Evolutionary conservation across 2,888 invertebrate genomes (phyloP).

Genomic region (Perizoma affinitatum): DNA sequence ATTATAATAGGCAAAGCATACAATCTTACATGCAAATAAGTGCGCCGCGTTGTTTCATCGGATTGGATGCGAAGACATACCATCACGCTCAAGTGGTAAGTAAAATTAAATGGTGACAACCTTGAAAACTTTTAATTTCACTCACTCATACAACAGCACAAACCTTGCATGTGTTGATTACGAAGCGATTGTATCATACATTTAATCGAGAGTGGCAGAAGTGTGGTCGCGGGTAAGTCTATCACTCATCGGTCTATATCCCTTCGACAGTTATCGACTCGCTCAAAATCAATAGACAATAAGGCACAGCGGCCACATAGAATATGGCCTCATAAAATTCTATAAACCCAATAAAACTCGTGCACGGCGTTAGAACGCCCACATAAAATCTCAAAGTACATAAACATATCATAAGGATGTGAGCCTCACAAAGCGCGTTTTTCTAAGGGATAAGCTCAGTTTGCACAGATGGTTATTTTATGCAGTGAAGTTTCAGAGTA

Average conservation of each 20-base stretch:
- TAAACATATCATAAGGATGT: constrained; percentile 83
- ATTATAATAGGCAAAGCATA: no score
- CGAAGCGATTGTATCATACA: no score
- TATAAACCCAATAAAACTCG: constrained; percentile 84
- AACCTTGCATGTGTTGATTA: no score
- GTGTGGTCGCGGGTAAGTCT: no score
- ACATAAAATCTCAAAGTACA: constrained; percentile 83
- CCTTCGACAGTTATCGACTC: constrained; percentile 54
- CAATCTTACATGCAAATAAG: no score
- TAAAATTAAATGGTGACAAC: no score
- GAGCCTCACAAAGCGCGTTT: constrained; percentile 80
- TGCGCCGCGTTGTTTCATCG: no score
- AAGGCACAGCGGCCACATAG: constrained; percentile 78
- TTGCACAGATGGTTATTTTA: constrained; percentile 82
- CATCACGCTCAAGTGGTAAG: no score
- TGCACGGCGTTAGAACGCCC: constrained; percentile 81
- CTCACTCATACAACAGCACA: no score
- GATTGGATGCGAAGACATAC: no score
- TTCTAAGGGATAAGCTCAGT: constrained; percentile 76
- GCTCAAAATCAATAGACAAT: constrained; percentile 80
- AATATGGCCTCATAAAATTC: constrained; percentile 81
- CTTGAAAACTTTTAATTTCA: no score
- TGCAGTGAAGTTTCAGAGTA: constrained; percentile 60
- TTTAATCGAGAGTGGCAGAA: no score
- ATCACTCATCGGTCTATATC: constrained; percentile 19